Evolutionary conservation across 2,113 vertebrate species (phyloP).

Genomic region (Thalassarche chlororhynchos): DNA sequence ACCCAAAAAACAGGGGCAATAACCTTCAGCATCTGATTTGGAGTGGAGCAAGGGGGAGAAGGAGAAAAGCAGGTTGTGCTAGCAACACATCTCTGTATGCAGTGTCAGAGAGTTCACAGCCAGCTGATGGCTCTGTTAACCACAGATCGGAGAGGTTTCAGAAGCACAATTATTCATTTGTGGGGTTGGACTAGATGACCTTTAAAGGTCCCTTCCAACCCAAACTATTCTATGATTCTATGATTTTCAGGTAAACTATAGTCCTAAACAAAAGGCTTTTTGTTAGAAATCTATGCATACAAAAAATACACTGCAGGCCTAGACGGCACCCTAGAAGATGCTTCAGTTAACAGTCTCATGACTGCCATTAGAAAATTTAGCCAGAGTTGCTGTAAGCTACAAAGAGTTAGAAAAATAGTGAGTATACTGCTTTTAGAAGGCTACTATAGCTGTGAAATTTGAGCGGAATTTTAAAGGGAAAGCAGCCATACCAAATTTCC

Average conservation of each 20-base stretch:
- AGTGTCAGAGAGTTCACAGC: background rate
- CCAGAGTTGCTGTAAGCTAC: background rate
- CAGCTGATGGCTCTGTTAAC: background rate
- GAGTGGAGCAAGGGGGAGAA: background rate
- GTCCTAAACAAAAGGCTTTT: background rate
- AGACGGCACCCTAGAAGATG: background rate
- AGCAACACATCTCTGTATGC: background rate
- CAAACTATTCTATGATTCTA: too few species aligned
- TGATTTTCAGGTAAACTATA: background rate
- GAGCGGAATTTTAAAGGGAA: background rate
- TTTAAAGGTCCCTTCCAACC: too few species aligned
- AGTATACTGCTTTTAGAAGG: background rate
- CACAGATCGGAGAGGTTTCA: background rate
- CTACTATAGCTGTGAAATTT: background rate
- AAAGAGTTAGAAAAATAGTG: background rate
- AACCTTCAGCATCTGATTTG: background rate
- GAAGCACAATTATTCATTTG: background rate
- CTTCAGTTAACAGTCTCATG: background rate
- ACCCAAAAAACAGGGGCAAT: background rate
- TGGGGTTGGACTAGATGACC: too few species aligned
- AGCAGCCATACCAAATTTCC: background rate
- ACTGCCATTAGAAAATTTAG: background rate
- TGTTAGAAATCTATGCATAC: background rate
- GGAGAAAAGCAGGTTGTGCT: background rate
- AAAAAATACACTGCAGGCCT: background rate